Base-by-base conservation (phyloP, 2,113 vertebrate genomes). In the Columba janthina region DNA sequence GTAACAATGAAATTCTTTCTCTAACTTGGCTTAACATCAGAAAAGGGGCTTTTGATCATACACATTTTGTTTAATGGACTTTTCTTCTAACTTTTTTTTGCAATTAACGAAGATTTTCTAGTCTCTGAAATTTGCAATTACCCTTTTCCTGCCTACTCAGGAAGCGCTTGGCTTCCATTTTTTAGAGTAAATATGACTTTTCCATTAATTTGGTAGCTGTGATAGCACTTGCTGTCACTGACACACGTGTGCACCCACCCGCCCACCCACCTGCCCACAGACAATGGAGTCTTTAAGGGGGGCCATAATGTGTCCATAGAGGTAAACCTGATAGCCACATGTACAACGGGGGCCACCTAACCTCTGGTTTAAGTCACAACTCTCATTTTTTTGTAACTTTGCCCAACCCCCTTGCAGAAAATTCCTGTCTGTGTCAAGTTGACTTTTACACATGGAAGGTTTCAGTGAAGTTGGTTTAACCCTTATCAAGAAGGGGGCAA, bases 381-480 rank as follows among this genome's bases (percentile, higher is more conserved):
- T 64, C 61, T 94, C 48, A 48, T 8, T 2, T 29, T 67, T 91
- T 50, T 67, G 38, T 56, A n/a, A 24, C 17, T 87, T 91, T 75
- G 28, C 56, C 56, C 36, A 56, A 38, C 79, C n/a, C 18, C 9
- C n/a, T 58, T 66, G 50, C 6, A 74, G 75, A 83, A 90, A 74
- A 53, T 5, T 70, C 83, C 36, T 70, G 24, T 50, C 31, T 90
- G 20, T 69, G 34, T 88, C 79, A 76, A 70, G 64, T 20, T 86
- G 69, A 74, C 67, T 90, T 93, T 90, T 87, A 82, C 34, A 76
- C 16, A 17, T 85, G 64, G 67, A 88, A 79, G 34, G 34, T 77
- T 85, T 92, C 71, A 70, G 12, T 85, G 67, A 79, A 86, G 65
- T 91, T 80, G 38, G 29, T 86, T 96, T 86, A 93, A 88, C 34